Percentiles rank a stretch among this genome's conserved stretches.
Conservation (phyloP, 2,797 vertebrate species). For the Enteromius afrohamiltoni region DNA sequence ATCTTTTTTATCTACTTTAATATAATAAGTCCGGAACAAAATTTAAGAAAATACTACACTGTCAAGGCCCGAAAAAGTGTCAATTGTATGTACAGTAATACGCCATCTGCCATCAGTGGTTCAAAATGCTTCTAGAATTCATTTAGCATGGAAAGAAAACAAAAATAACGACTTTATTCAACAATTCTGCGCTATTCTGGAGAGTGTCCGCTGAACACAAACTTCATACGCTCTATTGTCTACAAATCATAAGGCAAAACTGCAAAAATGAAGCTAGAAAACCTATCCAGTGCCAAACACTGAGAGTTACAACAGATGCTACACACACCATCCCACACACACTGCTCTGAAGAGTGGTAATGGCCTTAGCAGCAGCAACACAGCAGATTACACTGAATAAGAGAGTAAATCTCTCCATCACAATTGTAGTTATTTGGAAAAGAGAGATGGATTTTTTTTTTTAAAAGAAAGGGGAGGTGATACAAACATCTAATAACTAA, state of each 20-base stretch:
- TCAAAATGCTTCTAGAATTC: too few relatives aligned
- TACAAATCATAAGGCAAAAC: background rate
- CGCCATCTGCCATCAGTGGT: too few relatives aligned
- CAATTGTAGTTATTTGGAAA: conserved; percentile 11
- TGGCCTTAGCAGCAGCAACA: conserved; percentile 53
- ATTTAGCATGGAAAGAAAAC: too few relatives aligned
- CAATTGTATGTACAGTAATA: too few relatives aligned
- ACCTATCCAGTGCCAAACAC: conserved; percentile 24
- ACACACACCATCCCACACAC: conserved; percentile 51
- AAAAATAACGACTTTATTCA: too few relatives aligned
- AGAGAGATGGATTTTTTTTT: background rate
- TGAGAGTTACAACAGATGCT: conserved; percentile 37
- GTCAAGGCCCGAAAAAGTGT: too few relatives aligned
- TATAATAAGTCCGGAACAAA: background rate
- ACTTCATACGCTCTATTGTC: too few relatives aligned
- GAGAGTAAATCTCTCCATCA: background rate
- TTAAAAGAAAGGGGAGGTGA: background rate
- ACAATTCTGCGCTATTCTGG: too few relatives aligned
- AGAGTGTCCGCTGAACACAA: too few relatives aligned
- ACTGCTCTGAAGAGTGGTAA: conserved; percentile 62
- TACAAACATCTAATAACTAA: background rate
- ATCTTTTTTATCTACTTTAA: background rate
- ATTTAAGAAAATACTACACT: too few relatives aligned
- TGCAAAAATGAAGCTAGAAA: conserved; percentile 46
- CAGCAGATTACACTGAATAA: conserved; percentile 15